Conservation (phyloP, 2,113 vertebrate genomes). For the Cololabis saira region DNA sequence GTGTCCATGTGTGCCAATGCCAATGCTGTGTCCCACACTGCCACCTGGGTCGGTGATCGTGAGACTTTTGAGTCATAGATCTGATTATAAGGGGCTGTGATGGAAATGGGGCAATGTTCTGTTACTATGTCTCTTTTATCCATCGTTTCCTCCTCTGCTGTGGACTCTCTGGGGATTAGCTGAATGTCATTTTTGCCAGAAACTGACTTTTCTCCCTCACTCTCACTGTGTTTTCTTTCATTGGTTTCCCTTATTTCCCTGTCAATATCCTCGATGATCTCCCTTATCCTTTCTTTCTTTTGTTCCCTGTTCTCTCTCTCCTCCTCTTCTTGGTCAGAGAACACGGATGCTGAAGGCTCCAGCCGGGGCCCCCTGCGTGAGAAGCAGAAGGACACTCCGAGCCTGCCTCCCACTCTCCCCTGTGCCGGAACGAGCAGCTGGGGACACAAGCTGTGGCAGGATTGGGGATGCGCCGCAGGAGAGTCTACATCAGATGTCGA, state of each 20-base stretch:
- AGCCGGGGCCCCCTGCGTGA: constrained; percentile 92
- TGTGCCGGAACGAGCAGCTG: constrained; percentile 63
- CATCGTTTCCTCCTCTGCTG: constrained; percentile 40
- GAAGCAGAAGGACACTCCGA: constrained; percentile 95
- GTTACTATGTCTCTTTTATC: constrained; percentile 44
- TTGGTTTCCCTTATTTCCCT: constrained; percentile 53
- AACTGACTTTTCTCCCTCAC: constrained; percentile 36
- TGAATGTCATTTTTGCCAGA: constrained; percentile 32
- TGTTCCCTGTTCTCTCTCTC: constrained; percentile 78
- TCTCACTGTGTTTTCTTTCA: constrained; percentile 34
- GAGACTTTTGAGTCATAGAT: constrained; percentile 25
- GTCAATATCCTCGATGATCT: constrained; percentile 67
- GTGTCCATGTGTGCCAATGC: constrained; percentile 20
- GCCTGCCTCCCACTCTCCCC: constrained; percentile 72
- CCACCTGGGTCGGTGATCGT: constrained; percentile 29
- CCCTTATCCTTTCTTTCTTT: constrained; percentile 69
- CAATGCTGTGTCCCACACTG: constrained; percentile 16
- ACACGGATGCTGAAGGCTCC: constrained; percentile 95
- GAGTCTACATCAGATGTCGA: constrained; percentile 19
- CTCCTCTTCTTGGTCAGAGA: constrained; percentile 90
- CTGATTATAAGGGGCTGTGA: constrained; percentile 35
- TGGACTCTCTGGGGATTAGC: constrained; percentile 40
- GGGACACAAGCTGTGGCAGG: constrained; percentile 60
- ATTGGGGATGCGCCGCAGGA: constrained; percentile 28
- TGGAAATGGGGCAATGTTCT: constrained; percentile 44